These are phyloP conservation scores for Morus bassanus DNA, from an alignment of 2,797 vertebrate species.

Conservation along the genomic window DNA sequence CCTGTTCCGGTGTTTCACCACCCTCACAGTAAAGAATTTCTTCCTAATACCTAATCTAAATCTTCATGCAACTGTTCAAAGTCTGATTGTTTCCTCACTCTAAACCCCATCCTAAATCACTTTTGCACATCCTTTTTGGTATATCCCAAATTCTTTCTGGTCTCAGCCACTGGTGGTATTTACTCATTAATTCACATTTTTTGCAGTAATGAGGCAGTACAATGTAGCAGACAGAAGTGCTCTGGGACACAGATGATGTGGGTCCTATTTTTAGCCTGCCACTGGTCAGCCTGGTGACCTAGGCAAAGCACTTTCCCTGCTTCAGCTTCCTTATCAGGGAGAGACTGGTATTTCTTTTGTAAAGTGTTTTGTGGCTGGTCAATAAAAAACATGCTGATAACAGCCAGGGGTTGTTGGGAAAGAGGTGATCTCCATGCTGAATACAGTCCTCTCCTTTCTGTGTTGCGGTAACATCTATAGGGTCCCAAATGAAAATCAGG, in stretches of 20 bases:
- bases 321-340: constrained; percentile 1
- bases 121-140: not conserved
- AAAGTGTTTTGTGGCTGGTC: not conserved
- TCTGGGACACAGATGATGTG: not conserved
- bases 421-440: not conserved
- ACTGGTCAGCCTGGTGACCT: not conserved
- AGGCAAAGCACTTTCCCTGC: not conserved
- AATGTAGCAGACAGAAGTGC: not conserved
- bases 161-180: not conserved
- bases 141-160: not conserved
- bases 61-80: not conserved
- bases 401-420: not conserved
- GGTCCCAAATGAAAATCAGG: not conserved
- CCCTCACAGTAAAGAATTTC: not conserved
- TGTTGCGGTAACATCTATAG: not conserved
- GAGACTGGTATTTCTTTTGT: not conserved
- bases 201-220: not conserved
- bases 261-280: not conserved
- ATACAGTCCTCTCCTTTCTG: not conserved
- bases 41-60: not conserved
- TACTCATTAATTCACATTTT: not conserved
- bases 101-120: not conserved
- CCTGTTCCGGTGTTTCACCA: not conserved
- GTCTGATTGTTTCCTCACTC: not conserved
- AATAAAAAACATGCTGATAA: not conserved